These are phyloP conservation scores for Heterochromis multidens DNA, from an alignment of 2,113 vertebrate genomes.

Conservation along the genomic window DNA sequence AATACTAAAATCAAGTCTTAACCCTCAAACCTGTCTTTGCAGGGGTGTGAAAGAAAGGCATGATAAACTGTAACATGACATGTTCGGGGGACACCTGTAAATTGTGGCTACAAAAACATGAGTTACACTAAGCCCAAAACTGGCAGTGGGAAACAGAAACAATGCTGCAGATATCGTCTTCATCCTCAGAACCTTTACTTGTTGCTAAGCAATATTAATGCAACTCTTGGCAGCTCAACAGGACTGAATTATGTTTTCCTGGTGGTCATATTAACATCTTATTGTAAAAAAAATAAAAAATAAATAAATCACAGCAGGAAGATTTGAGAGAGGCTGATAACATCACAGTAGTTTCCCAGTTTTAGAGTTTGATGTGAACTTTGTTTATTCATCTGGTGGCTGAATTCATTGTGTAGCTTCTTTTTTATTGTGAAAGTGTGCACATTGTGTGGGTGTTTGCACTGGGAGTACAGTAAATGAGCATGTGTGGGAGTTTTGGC, in stretches of 20 bases:
- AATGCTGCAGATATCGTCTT: neutral
- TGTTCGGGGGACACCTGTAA: neutral
- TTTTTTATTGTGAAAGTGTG: neutral
- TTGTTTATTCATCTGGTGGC: neutral
- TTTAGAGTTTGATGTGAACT: neutral
- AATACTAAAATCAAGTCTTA: neutral
- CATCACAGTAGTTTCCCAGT: neutral
- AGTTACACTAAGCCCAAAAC: neutral
- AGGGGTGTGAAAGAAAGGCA: neutral
- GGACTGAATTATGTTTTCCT: neutral
- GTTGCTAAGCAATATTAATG: constrained; percentile 20
- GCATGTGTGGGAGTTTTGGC: constrained; percentile 17
- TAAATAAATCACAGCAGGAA: neutral
- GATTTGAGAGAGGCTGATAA: neutral
- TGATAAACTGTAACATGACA: neutral
- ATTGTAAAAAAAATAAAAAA: neutral
- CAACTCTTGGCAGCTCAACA: neutral
- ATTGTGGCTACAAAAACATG: neutral
- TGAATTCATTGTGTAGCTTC: neutral
- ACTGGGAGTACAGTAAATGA: neutral
- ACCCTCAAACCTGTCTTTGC: neutral
- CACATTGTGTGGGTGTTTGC: constrained; percentile 1
- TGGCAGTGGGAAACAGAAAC: rapidly evolving
- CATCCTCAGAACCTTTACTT: neutral
- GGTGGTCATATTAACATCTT: neutral